These are phyloP conservation scores for Metallyticus violacea DNA, from an alignment of 2,888 invertebrate genomes.

Conservation along the genomic window DNA sequence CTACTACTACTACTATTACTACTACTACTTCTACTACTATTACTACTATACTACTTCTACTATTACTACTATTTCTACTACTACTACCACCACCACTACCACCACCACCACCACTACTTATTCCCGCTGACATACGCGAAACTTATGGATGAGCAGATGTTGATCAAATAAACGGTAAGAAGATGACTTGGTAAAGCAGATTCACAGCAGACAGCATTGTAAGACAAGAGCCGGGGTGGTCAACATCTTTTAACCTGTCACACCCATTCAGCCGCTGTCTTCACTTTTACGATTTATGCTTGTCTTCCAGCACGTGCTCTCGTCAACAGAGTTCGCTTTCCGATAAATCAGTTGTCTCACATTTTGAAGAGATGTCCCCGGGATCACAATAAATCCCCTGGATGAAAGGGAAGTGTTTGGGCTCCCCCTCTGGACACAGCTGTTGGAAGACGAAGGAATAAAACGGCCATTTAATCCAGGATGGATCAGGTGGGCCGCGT, in stretches of 20 bases:
- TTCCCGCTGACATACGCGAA: too few species aligned
- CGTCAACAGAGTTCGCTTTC: not conserved
- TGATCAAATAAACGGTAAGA: too few species aligned
- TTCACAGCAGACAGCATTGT: not conserved
- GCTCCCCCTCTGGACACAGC: not conserved
- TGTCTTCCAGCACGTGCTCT: not conserved
- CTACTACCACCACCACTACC: too few species aligned
- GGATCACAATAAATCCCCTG: not conserved
- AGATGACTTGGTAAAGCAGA: not conserved
- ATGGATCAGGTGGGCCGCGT: not conserved
- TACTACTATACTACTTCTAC: too few species aligned
- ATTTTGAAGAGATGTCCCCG: not conserved
- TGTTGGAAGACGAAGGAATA: not conserved
- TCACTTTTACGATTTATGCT: not conserved
- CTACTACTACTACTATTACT: too few species aligned
- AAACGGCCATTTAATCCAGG: not conserved
- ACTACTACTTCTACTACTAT: too few species aligned
- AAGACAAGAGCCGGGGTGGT: not conserved
- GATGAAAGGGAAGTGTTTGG: not conserved
- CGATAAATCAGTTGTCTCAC: not conserved
- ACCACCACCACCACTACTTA: too few species aligned
- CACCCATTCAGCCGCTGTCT: too few species aligned
- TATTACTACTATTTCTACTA: too few species aligned
- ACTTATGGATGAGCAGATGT: too few species aligned
- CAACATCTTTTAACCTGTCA: not conserved